These are phyloP conservation scores for Tympanuchus pallidicinctus DNA, from an alignment of 2,113 vertebrate genomes.

Conservation along the genomic window DNA sequence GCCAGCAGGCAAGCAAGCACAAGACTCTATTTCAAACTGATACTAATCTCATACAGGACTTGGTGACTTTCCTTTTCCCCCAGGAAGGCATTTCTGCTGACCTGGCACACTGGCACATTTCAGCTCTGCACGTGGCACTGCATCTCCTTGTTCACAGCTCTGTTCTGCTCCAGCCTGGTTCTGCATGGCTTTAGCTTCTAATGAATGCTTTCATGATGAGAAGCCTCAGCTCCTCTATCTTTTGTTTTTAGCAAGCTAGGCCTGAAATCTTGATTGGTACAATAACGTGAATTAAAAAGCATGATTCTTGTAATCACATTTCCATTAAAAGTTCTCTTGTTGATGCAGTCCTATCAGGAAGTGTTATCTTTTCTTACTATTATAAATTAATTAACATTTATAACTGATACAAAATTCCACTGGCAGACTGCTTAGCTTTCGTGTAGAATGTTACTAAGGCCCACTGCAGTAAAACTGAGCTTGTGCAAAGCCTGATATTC, in stretches of 20 bases:
- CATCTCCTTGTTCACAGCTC: neutral
- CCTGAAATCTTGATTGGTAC: neutral
- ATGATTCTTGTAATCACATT: neutral
- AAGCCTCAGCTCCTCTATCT: neutral
- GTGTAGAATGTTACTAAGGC: neutral
- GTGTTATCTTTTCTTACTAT: neutral
- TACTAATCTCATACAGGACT: neutral
- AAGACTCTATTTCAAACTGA: constrained; percentile 1
- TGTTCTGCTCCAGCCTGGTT: neutral
- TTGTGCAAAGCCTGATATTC: neutral
- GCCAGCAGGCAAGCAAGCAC: neutral
- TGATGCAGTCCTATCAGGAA: neutral
- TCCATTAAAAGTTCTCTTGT: neutral
- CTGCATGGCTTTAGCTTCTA: neutral
- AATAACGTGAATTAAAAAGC: neutral
- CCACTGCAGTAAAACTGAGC: neutral
- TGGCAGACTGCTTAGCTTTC: neutral
- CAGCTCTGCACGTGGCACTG: neutral
- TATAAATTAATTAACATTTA: neutral
- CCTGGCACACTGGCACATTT: neutral
- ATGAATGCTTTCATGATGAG: neutral
- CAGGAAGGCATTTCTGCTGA: neutral
- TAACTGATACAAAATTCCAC: neutral
- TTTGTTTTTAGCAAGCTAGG: neutral
- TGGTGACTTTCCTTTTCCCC: neutral